Evolutionary conservation across 1,140 invertebrate genomes (phyloP), one percentile per base, ranked within the genome.

Genomic region (Conus betulinus): DNA sequence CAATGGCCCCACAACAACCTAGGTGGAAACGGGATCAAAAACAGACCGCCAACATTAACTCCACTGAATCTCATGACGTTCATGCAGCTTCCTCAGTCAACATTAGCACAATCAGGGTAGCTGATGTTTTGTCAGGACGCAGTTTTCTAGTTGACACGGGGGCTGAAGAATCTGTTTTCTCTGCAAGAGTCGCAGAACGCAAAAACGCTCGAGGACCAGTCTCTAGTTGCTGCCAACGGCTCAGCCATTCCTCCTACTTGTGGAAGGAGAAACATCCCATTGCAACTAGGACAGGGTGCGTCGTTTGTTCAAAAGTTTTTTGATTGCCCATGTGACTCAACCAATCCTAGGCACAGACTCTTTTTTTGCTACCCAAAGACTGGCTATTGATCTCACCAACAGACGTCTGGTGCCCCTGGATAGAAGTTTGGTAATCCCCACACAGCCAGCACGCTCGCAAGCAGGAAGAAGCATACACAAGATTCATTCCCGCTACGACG

Each of bases 151-250:
- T 79, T 13, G 78, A 79, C 78, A 79, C 11, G 23, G 78, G 78
- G 23, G 78, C 78, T 27, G 78, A 79, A 79, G 78, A 79, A 79
- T 79, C 78, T 79, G 78, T 79, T 79, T 79, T 79, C 78, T 5
- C 78, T 23, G 78, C 78, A 13, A 27, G 11, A 3, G 10, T 52
- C 11, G 3, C 23, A 13, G 60, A 63, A 10, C 60, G 60, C 60
- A 63, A 63, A 17, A 17, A 63, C n/a, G 10, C 60, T 63, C 60
- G 60, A 13, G 60, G 60, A 63, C 60, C 17, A 63, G 60, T n/a
- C n/a, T 17, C 60, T 63, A 13, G 60, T 63, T 17, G 17, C 60
- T 10, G 60, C 60, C 10, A 63, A 63, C 60, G 60, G 60, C 10
- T 63, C 60, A n/a, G 78, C 78, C 25, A 79, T 79, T 52, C 23